Conservation (phyloP, 2,113 vertebrate genomes). For the Vimba vimba region DNA sequence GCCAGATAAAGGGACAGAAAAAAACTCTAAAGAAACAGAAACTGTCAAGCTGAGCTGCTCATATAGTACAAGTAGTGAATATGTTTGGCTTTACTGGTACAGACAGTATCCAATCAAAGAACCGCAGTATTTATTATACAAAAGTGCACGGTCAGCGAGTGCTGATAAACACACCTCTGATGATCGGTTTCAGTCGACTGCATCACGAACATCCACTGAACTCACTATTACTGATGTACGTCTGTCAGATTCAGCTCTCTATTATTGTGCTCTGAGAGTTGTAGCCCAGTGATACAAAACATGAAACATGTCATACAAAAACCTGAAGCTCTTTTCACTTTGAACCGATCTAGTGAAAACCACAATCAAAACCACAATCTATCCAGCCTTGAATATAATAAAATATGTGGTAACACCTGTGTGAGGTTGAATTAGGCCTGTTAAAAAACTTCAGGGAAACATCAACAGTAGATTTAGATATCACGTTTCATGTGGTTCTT, state of each 20-base stretch:
- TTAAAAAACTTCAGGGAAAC: neutral
- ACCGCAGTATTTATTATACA: neutral
- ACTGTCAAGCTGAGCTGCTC: neutral
- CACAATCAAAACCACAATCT: neutral
- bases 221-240: too few relatives aligned
- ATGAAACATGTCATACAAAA: too few relatives aligned
- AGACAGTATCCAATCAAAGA: neutral
- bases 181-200: rapidly evolving
- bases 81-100: neutral
- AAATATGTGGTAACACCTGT: neutral
- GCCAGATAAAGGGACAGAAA: neutral
- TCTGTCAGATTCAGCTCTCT: too few relatives aligned
- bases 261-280: too few relatives aligned
- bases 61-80: neutral
- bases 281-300: too few relatives aligned
- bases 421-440: neutral
- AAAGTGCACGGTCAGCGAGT: rapidly evolving
- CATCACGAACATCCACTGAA: neutral
- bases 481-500: neutral
- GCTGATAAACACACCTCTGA: neutral
- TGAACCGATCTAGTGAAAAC: neutral
- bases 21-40: neutral
- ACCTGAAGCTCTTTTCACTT: neutral
- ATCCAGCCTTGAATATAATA: neutral
- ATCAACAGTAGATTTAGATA: neutral